phyloP scores from a whole-genome alignment of 2,113 vertebrate genomes.

The Axis porcinus region DNA sequence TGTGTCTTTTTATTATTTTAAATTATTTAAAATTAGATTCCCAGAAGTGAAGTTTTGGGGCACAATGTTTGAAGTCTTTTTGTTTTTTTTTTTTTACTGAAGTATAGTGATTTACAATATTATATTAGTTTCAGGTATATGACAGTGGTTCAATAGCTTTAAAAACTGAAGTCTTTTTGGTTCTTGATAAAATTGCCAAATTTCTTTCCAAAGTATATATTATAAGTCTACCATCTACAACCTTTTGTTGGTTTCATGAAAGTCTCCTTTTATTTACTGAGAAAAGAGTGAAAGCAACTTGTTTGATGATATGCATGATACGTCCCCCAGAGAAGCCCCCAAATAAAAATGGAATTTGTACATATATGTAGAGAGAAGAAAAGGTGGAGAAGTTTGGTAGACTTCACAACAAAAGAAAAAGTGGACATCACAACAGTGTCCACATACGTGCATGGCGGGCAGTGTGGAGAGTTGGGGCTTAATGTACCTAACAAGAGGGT shows the following conservation, averaged over 20 bases:
- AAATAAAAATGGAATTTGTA: not conserved
- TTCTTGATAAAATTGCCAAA: conserved; percentile 3
- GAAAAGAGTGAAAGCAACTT: not conserved
- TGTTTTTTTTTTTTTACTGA: not conserved
- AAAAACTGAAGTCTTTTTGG: not conserved
- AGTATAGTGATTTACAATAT: not conserved
- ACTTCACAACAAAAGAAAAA: no score
- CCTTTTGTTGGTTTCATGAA: not conserved
- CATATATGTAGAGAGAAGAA: conserved; percentile 7
- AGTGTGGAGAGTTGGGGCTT: not conserved
- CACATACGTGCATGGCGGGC: not conserved
- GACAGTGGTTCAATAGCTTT: not conserved
- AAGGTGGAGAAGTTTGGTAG: not conserved
- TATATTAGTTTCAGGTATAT: not conserved
- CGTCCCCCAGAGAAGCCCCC: not conserved
- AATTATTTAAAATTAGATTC: not conserved
- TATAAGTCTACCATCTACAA: not conserved
- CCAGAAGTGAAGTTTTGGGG: not conserved
- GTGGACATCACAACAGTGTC: not conserved
- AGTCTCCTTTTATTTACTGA: not conserved
- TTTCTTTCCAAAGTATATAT: conserved; percentile 5
- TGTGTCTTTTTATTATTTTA: not conserved
- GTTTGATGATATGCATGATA: not conserved
- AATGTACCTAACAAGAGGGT: conserved; percentile 11
- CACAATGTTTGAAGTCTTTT: conserved; percentile 1